Conservation (phyloP, 2,797 vertebrate genomes). For the Nannoperca australis region DNA sequence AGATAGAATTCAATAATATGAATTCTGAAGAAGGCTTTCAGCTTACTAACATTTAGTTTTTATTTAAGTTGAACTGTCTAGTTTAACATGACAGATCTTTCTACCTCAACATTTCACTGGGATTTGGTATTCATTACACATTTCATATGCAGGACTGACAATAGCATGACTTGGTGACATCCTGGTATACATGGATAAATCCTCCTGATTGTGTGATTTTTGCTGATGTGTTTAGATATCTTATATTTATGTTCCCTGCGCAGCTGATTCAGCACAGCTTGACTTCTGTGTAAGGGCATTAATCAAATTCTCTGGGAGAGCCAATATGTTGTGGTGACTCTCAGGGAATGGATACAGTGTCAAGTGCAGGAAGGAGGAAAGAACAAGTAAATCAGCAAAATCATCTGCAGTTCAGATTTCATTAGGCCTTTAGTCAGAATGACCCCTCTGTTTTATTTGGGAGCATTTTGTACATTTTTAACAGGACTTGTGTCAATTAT, state of each 20-base stretch:
- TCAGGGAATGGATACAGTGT: conserved; percentile 7
- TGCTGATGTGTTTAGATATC: conserved; percentile 22
- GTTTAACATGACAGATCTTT: neutral
- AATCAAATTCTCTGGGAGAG: conserved; percentile 25
- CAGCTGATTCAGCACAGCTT: conserved; percentile 34
- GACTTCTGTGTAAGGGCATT: conserved; percentile 8
- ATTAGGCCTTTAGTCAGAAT: neutral
- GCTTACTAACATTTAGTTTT: neutral
- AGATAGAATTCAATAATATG: neutral
- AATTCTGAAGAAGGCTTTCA: neutral
- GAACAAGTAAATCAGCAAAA: conserved; percentile 1
- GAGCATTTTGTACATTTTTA: neutral
- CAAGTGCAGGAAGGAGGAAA: neutral
- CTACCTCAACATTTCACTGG: conserved; percentile 7
- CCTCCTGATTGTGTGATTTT: neutral
- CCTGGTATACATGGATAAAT: neutral
- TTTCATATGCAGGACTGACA: neutral
- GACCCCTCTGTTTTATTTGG: neutral
- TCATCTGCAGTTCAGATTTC: neutral
- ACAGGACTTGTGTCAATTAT: neutral
- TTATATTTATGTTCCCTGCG: conserved; percentile 13
- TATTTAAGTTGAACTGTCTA: neutral
- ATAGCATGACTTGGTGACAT: neutral
- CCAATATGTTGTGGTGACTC: conserved; percentile 26
- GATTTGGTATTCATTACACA: neutral